Percentiles rank a stretch among this genome's conserved stretches.
Evolutionary conservation across 64 coral and sea anemone genomes (phyloP).

Genomic region (Porites lutea): DNA sequence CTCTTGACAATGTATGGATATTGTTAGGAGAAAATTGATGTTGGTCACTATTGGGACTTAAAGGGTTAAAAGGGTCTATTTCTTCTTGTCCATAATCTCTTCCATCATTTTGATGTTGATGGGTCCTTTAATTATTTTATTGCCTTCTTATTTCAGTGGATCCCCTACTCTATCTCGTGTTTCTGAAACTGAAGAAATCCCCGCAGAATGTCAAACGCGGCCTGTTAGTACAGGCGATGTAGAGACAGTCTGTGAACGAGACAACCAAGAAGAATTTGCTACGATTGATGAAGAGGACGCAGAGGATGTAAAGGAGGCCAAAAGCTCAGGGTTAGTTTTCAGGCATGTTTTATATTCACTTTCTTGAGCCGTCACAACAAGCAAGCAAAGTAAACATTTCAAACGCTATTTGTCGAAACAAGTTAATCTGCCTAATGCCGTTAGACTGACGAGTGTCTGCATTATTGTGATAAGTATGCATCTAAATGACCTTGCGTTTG

Average conservation of each 20-base stretch:
- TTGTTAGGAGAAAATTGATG: too few relatives aligned
- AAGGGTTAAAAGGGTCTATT: too few relatives aligned
- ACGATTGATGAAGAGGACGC: conserved; percentile 55
- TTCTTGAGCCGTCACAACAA: too few relatives aligned
- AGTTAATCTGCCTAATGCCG: too few relatives aligned
- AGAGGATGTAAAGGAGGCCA: conserved; percentile 32
- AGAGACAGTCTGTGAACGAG: conserved; percentile 43
- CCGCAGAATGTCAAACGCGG: conserved; percentile 7
- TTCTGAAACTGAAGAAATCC: not conserved
- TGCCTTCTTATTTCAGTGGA: not conserved
- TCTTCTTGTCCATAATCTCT: not conserved
- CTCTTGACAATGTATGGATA: too few relatives aligned
- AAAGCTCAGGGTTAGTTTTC: conserved; percentile 24
- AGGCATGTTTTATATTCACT: not conserved
- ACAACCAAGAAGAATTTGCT: conserved; percentile 36
- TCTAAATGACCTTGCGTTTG: too few relatives aligned
- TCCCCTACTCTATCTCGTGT: not conserved
- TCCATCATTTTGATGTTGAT: not conserved
- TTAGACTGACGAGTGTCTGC: too few relatives aligned
- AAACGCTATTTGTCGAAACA: too few relatives aligned
- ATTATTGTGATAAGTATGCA: too few relatives aligned
- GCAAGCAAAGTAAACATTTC: too few relatives aligned
- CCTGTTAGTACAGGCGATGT: conserved; percentile 33
- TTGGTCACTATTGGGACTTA: too few relatives aligned
- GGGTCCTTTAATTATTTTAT: not conserved